These are phyloP conservation scores for Tetragonisca angustula DNA, from an alignment of 2,888 invertebrate genomes.

Conservation along the genomic window DNA sequence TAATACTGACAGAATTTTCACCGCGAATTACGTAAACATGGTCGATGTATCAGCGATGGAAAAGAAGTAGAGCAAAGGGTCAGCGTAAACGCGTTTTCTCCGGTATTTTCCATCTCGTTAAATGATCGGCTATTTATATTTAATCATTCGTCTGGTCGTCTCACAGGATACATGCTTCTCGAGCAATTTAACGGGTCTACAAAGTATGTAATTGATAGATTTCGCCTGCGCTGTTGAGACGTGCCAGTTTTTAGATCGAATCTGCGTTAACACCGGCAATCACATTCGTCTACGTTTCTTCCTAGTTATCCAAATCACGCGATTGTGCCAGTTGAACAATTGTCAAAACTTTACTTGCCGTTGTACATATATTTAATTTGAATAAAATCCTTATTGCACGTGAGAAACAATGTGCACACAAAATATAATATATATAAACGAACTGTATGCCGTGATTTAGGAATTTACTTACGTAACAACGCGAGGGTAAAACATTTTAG, in stretches of 20 bases:
- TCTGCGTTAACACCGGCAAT: constrained; percentile 1
- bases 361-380: too few species aligned
- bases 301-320: too few species aligned
- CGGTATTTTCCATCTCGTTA: neutral
- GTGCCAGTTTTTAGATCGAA: neutral
- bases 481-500: too few species aligned
- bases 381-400: too few species aligned
- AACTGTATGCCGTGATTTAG: too few species aligned
- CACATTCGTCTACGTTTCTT: neutral
- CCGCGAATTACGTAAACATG: constrained; percentile 19
- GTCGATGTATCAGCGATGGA: neutral
- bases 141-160: neutral
- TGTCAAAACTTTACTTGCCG: too few species aligned
- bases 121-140: neutral
- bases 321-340: neutral
- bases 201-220: constrained; percentile 3
- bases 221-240: constrained; percentile 5
- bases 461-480: too few species aligned
- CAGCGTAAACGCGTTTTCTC: neutral
- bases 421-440: too few species aligned
- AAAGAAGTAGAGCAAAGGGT: neutral
- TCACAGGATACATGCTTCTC: constrained; percentile 14
- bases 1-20: constrained; percentile 16
- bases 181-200: neutral
- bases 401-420: too few species aligned